Evolutionary conservation across 2,888 invertebrate species (phyloP).

Genomic region (Amphimallon solstitiale): DNA sequence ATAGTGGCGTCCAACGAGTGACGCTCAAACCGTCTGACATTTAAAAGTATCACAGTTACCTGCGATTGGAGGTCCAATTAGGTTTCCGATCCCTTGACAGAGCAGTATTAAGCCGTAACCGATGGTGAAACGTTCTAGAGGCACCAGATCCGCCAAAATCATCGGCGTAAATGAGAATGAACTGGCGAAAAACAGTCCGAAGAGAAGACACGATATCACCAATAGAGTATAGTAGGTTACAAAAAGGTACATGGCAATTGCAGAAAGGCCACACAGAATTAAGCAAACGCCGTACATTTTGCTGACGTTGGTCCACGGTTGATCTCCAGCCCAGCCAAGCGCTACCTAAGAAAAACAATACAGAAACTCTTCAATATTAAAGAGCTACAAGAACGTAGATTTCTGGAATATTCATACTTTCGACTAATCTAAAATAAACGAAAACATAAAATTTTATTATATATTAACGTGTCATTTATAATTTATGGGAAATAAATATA

Average conservation of each 20-base stretch:
- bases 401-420: no score
- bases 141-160: conserved; percentile 87
- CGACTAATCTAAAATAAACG: no score
- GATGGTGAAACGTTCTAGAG: conserved; percentile 89
- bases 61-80: conserved; percentile 91
- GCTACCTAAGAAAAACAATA: conserved; percentile 68
- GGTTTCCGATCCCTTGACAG: conserved; percentile 92
- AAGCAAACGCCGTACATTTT: conserved; percentile 85
- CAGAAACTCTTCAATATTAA: no score
- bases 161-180: conserved; percentile 92
- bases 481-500: no score
- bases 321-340: conserved; percentile 91
- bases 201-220: conserved; percentile 67
- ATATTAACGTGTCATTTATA: no score
- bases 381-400: no score
- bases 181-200: conserved; percentile 91
- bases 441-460: no score
- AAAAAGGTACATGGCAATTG: conserved; percentile 68
- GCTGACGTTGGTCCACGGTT: conserved; percentile 82
- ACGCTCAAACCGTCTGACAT: no score
- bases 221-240: conserved; percentile 59
- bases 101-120: conserved; percentile 91
- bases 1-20: no score
- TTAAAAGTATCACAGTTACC: no score
- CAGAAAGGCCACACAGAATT: conserved; percentile 72